These are phyloP conservation scores for Conomelus anceps DNA, from an alignment of 2,888 invertebrate genomes.

Conservation along the genomic window DNA sequence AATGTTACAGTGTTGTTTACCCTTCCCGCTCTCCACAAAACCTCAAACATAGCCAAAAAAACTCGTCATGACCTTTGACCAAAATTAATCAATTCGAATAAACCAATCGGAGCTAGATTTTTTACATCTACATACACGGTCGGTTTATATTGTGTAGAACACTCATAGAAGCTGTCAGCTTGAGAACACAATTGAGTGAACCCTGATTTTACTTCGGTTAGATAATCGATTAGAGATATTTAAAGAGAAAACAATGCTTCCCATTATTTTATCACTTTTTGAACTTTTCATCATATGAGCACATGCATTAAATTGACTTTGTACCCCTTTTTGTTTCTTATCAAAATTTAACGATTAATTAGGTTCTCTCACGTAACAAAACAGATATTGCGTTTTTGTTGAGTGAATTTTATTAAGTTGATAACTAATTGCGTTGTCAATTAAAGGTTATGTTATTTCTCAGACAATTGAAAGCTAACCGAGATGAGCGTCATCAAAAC, in stretches of 20 bases:
- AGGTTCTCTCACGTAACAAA: not conserved
- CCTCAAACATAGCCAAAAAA: not conserved
- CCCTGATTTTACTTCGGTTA: not conserved
- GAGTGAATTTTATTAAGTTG: not conserved
- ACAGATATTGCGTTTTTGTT: not conserved
- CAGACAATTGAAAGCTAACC: not conserved
- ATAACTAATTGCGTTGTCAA: not conserved
- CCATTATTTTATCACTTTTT: not conserved
- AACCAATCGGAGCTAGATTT: not conserved
- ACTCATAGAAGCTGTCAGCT: not conserved
- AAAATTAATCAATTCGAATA: not conserved
- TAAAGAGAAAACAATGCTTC: not conserved
- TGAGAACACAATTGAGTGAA: not conserved
- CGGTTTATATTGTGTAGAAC: not conserved
- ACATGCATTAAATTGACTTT: not conserved
- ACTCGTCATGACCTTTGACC: not conserved
- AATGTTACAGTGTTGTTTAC: not conserved
- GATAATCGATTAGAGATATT: not conserved
- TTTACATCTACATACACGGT: not conserved
- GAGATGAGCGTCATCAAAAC: no score
- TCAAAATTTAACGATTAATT: not conserved
- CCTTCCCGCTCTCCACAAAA: not conserved
- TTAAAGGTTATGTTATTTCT: no score
- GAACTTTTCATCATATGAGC: not conserved
- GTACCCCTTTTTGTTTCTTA: no score